Conservation (phyloP, 2,113 vertebrate species). For the Apaloderma vittatum region DNA sequence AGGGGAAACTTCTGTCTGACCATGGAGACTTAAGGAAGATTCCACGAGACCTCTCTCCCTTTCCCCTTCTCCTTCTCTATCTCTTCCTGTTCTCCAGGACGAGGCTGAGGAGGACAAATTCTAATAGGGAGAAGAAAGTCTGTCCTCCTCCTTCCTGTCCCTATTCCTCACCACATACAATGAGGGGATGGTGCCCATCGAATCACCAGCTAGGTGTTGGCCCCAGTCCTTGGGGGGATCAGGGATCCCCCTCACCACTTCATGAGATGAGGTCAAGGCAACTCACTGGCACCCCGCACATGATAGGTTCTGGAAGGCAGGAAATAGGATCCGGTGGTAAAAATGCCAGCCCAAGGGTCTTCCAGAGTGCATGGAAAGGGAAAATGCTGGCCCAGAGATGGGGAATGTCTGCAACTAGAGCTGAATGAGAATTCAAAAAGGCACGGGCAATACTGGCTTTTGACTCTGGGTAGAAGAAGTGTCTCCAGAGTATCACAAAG, state of each 20-base stretch:
- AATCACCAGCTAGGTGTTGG: background rate
- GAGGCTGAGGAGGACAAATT: background rate
- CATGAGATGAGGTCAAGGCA: background rate
- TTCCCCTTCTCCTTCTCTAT: background rate
- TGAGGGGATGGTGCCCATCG: accelerated
- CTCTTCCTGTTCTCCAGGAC: background rate
- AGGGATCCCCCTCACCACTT: background rate
- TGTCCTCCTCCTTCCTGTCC: background rate
- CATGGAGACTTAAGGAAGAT: background rate
- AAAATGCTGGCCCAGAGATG: background rate
- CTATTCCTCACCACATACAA: background rate
- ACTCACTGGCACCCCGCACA: background rate
- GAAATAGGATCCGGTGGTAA: background rate
- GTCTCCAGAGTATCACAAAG: background rate
- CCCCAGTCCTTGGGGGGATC: background rate
- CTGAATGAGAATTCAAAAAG: background rate
- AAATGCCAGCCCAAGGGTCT: background rate
- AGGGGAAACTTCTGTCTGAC: background rate
- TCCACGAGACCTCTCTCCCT: background rate
- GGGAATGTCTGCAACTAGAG: background rate
- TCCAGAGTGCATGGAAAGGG: background rate
- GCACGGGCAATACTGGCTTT: accelerated
- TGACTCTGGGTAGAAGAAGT: background rate
- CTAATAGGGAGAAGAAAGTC: background rate
- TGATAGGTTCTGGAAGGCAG: background rate